Evolutionary conservation across 2,888 invertebrate genomes (phyloP).

Genomic region (Chromoteleia sp.): DNA sequence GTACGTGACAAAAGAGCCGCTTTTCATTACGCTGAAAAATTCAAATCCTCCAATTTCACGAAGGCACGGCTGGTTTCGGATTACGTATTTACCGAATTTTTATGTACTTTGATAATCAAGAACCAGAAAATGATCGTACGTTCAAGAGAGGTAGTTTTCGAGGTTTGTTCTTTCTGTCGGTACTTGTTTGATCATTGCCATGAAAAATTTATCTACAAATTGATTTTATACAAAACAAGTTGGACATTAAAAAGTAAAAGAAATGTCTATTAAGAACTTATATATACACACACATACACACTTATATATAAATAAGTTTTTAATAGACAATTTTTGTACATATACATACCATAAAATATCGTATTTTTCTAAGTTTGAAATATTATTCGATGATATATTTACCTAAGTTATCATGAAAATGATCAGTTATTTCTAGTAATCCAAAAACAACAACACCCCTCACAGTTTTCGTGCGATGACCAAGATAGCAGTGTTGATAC

Average conservation of each 20-base stretch:
- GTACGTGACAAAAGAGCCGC: slow-evolving; percentile 55
- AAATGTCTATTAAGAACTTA: no score
- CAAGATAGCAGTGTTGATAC: neutral
- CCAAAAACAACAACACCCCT: neutral
- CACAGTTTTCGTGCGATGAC: neutral
- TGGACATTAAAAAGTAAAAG: neutral
- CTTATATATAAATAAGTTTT: no score
- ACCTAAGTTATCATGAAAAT: neutral
- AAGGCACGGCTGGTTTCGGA: slow-evolving; percentile 39
- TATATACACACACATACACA: no score
- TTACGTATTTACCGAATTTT: slow-evolving; percentile 48
- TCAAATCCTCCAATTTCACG: slow-evolving; percentile 54
- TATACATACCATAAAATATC: no score
- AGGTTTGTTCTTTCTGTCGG: neutral
- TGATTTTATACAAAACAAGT: neutral
- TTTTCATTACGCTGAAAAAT: slow-evolving; percentile 55
- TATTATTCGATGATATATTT: no score
- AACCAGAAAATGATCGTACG: slow-evolving; percentile 37
- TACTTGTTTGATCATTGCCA: neutral
- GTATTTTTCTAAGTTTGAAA: no score
- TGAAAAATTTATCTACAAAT: neutral
- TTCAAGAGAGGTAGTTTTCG: slow-evolving; percentile 10
- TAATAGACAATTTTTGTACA: no score
- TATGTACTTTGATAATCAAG: slow-evolving; percentile 44
- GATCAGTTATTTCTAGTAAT: neutral